Conservation (phyloP, 2,113 vertebrate species). For the Noctilio leporinus region DNA sequence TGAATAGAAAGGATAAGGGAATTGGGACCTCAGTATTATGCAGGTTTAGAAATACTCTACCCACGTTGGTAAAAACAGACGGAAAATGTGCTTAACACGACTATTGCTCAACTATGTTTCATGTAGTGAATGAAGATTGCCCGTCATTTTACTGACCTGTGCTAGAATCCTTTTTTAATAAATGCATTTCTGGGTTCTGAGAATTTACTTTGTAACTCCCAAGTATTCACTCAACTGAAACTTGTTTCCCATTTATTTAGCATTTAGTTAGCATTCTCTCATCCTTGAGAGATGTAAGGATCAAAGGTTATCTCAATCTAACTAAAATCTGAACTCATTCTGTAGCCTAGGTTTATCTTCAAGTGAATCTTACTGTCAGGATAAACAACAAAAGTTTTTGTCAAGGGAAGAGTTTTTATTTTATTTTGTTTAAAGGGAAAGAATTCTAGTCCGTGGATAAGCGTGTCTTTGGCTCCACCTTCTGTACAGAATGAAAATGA, state of each 20-base stretch:
- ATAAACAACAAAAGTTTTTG: background rate
- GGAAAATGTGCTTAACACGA: background rate
- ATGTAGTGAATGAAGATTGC: background rate
- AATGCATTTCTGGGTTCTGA: background rate
- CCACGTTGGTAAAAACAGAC: background rate
- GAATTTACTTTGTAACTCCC: background rate
- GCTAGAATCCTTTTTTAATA: background rate
- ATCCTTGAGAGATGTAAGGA: background rate
- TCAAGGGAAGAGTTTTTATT: background rate
- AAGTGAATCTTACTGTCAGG: background rate
- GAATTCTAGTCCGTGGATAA: constrained; percentile 61
- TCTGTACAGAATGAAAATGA: constrained; percentile 79
- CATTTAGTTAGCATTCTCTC: background rate
- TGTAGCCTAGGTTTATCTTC: background rate
- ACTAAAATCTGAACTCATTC: background rate
- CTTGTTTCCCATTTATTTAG: background rate
- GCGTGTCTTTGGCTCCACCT: constrained; percentile 83
- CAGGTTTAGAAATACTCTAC: background rate
- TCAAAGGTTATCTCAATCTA: background rate
- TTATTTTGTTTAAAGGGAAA: background rate
- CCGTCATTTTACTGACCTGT: background rate
- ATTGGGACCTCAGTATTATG: background rate
- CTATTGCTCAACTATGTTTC: background rate
- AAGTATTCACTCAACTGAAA: background rate
- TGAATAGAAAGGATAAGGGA: background rate